Evolutionary conservation across 2,888 invertebrate species (phyloP).

Genomic region (Dynastes tityus): DNA sequence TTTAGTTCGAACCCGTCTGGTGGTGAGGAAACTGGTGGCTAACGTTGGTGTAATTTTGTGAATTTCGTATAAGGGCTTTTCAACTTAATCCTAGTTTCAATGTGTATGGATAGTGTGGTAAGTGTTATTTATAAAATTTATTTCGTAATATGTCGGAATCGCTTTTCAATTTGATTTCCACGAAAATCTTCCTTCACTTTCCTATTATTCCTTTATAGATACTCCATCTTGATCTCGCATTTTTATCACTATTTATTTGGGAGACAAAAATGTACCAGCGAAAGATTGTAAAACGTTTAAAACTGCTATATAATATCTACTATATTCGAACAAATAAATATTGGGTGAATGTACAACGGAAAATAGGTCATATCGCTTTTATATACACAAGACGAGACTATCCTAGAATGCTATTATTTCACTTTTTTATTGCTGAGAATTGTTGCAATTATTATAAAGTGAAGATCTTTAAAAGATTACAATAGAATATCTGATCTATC

Average conservation of each 20-base stretch:
- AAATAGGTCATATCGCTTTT: conserved; percentile 23
- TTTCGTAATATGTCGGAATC: background rate
- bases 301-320: background rate
- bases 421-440: too few species aligned
- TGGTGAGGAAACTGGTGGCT: conserved; percentile 33
- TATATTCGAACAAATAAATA: background rate
- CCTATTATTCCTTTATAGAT: background rate
- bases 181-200: background rate
- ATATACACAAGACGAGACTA: too few species aligned
- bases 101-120: conserved; percentile 91
- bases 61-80: conserved; percentile 64
- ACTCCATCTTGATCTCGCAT: conserved; percentile 12
- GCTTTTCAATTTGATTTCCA: background rate
- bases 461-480: too few species aligned
- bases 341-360: background rate
- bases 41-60: conserved; percentile 53
- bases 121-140: conserved; percentile 67
- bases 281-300: background rate
- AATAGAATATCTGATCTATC: too few species aligned
- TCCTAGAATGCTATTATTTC: too few species aligned
- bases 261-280: background rate
- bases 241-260: conserved; percentile 4
- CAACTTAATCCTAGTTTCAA: conserved; percentile 77
- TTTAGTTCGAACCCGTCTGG: conserved; percentile 26
- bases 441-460: too few species aligned